Evolutionary conservation across 2,113 vertebrate species (phyloP).

Genomic region (Limnothrissa miodon): DNA sequence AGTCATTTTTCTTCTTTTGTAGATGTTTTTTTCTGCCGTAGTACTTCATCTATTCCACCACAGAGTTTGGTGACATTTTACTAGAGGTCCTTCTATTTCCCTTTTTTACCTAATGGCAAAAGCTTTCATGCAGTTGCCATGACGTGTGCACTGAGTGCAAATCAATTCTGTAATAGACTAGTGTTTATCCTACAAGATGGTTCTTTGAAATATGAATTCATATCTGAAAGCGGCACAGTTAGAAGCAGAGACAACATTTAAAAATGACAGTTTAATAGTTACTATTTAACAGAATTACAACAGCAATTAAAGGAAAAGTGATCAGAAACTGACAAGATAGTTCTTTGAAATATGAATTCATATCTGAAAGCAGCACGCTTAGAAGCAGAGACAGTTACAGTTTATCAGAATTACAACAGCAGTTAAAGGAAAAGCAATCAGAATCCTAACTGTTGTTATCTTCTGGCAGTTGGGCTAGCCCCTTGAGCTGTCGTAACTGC

Average conservation of each 20-base stretch:
- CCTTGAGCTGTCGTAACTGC: too few species aligned
- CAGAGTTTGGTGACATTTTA: too few species aligned
- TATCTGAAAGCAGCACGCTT: neutral
- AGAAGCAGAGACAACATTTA: neutral
- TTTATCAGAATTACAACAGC: neutral
- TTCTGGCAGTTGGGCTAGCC: too few species aligned
- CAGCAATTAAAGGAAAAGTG: neutral
- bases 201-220: neutral
- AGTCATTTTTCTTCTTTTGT: too few species aligned
- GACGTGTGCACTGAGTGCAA: too few species aligned
- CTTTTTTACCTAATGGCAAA: neutral
- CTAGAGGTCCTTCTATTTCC: neutral
- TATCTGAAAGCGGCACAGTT: neutral
- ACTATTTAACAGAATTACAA: neutral
- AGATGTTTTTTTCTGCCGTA: too few species aligned
- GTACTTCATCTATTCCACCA: too few species aligned
- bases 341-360: neutral
- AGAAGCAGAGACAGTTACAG: neutral
- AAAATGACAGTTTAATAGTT: neutral
- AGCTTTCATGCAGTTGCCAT: neutral
- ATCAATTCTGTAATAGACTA: too few species aligned
- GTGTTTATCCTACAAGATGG: too few species aligned
- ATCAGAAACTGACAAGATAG: neutral
- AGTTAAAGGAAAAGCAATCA: neutral
- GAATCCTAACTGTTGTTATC: neutral